Percentiles rank a stretch among this genome's conserved stretches.
phyloP scores from a whole-genome alignment of 2,797 vertebrate species.

The Diplodus puntazzo region DNA sequence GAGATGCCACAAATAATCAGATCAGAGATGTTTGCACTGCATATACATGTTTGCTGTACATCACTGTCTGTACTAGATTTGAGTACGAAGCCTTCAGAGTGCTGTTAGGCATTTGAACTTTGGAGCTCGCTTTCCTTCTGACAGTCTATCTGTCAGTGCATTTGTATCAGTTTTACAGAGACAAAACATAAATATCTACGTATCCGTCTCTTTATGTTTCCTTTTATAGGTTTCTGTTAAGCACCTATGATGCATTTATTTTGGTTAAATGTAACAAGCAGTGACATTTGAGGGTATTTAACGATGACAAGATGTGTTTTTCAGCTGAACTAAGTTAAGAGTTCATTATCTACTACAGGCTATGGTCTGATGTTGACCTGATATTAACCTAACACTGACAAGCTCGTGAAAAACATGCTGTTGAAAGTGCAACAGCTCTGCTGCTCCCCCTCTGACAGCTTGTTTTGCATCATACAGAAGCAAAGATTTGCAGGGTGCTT shows the following conservation, averaged over 20 bases:
- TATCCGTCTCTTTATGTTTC: not conserved
- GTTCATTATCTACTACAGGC: too few relatives aligned
- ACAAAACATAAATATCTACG: not conserved
- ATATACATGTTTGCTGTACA: not conserved
- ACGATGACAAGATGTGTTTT: too few relatives aligned
- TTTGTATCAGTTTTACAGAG: not conserved
- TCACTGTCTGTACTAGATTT: not conserved
- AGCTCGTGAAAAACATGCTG: too few relatives aligned
- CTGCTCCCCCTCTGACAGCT: too few relatives aligned
- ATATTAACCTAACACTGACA: too few relatives aligned
- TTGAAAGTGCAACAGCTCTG: too few relatives aligned
- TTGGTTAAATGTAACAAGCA: conserved; percentile 9
- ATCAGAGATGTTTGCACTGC: not conserved
- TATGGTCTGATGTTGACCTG: too few relatives aligned
- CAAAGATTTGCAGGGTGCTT: too few relatives aligned
- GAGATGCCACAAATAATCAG: conserved; percentile 5
- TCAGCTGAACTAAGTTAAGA: too few relatives aligned
- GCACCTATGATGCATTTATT: not conserved
- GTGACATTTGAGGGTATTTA: not conserved
- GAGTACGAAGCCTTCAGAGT: not conserved
- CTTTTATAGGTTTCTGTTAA: not conserved
- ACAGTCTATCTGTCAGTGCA: not conserved
- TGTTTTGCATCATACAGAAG: too few relatives aligned
- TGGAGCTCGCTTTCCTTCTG: not conserved
- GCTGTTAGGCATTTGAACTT: not conserved